Base-by-base conservation (phyloP, 2,888 invertebrate genomes). In the Leptopterna dolabrata region DNA sequence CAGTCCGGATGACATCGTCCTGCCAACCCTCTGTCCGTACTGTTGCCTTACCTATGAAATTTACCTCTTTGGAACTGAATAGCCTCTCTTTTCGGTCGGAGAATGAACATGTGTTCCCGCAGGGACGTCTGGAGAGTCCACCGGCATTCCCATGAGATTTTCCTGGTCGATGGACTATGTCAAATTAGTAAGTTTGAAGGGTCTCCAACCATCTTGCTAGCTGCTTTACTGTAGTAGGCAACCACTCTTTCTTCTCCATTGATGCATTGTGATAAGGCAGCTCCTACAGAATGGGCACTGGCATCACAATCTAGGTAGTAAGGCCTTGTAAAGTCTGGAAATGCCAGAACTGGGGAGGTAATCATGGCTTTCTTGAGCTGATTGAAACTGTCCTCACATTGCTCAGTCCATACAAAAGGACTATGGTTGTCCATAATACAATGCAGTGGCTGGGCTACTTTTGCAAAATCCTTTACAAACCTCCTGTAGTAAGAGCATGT, bases 401-500 rank as follows among this genome's bases (percentile, higher is more conserved):
- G 14, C 16, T 13, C 16, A 47, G 13, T 47, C 47, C 27, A 24
- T 9, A 19, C 16, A 71, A 45, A 76, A 11, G 84, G 41, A 24
- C 13, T n/a, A n/a, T n/a, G n/a, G n/a, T n/a, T n/a, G n/a, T n/a
- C n/a, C n/a, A n/a, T n/a, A n/a, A n/a, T n/a, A n/a, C n/a, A n/a
- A n/a, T n/a, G n/a, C n/a, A n/a, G n/a, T n/a, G n/a, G n/a, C n/a
- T n/a, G n/a, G 13, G 86, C 76, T 7, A 76, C 24, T 76, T 76
- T 30, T 13, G 76, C 29, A 36, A 76, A 76, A 29, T 76, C 36
- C 76, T 29, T 13, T 11, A 90, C 90, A 81, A 90, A 89, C 27
- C 88, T 29, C 14, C 89, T 76, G 86, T 91, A 90, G 87, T 90
- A 91, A 0, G 88, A 88, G 80, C 90, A 90, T 19, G 90, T 86